Evolutionary conservation across 92 coral and sea anemone genomes (phyloP), one percentile per base, ranked within the genome.

Genomic region (Zoanthus sansibaricus): DNA sequence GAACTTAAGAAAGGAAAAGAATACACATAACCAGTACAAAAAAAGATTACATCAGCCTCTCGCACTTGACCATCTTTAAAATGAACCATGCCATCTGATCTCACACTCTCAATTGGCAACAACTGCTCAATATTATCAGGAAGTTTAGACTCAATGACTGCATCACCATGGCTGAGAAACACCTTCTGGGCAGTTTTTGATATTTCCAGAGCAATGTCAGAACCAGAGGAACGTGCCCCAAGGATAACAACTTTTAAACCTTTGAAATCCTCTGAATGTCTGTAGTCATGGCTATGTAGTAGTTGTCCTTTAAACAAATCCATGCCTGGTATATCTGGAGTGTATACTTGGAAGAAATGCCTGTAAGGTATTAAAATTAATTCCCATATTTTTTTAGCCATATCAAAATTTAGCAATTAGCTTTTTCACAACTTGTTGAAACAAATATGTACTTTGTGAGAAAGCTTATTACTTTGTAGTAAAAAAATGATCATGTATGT

Each of bases 251-350:
- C 90, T 4, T 72, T 86, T 82, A 87, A 80, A 55, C 79, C 96
- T 55, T 85, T 70, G 74, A 91, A 96, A 33, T 56, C 78, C 11
- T 91, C 94, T 44, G 96, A 93, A 76, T 77, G 89, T 10, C 95
- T 86, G 86, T 96, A 96, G 55, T 87, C 72, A 86, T 94, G 92
- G 83, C 98, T 96, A 89, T 96, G 98, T 70, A 96, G 85, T 1
- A 93, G 88, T 6, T 61, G 86, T 7, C 98, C 98, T 83, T 93
- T 93, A 86, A 96, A 96, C 15, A 76, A 76, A 31, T 89, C 87
- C 32, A 94, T 71, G 31, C 98, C 98, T 33, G 94, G 94, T 62
- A 96, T 88, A 46, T 78, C 83, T 33, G 98, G 98, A 21, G 55
- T 77, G 15, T 67, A 75, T 1, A 93, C 95, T 48, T 86, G 92